These are phyloP conservation scores for Agrenia bidenticulata DNA, from an alignment of 2,888 invertebrate species.

Conservation along the genomic window DNA sequence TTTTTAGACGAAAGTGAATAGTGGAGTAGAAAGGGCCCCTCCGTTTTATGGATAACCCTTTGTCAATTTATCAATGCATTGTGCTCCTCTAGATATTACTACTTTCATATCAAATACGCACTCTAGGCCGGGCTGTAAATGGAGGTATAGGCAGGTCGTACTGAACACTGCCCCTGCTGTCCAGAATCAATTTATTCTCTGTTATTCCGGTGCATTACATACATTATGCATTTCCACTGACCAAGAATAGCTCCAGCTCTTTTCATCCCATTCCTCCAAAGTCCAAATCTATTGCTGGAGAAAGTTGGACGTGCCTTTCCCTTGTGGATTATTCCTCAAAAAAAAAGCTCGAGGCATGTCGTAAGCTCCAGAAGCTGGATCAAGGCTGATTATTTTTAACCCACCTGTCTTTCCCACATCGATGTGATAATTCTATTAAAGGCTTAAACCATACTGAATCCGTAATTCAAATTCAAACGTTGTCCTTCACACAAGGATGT, in stretches of 20 bases:
- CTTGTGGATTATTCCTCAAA: no score
- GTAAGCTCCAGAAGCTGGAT: no score
- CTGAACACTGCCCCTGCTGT: not conserved
- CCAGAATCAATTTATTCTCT: conserved; percentile 24
- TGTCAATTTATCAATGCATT: conserved; percentile 6
- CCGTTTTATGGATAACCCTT: not conserved
- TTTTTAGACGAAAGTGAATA: no score
- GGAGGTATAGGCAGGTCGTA: no score
- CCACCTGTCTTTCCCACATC: no score
- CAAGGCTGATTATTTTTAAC: no score
- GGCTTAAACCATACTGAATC: no score
- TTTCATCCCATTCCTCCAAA: conserved; percentile 1
- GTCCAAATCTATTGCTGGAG: not conserved
- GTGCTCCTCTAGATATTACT: not conserved
- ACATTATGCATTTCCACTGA: conserved; percentile 19
- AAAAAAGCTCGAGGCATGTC: no score
- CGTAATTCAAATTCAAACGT: no score
- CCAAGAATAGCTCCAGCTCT: no score
- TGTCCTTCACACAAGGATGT: no score
- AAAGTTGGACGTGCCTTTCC: not conserved
- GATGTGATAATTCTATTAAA: no score
- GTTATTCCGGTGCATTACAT: conserved; percentile 24
- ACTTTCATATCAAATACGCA: not conserved
- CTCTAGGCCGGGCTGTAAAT: not conserved
- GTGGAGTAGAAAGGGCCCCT: not conserved